A percentile compares a stretch with the other conserved stretches of the same genome.
phyloP scores from a whole-genome alignment of 1,140 invertebrate genomes.

The Reticulitermes speratus region DNA sequence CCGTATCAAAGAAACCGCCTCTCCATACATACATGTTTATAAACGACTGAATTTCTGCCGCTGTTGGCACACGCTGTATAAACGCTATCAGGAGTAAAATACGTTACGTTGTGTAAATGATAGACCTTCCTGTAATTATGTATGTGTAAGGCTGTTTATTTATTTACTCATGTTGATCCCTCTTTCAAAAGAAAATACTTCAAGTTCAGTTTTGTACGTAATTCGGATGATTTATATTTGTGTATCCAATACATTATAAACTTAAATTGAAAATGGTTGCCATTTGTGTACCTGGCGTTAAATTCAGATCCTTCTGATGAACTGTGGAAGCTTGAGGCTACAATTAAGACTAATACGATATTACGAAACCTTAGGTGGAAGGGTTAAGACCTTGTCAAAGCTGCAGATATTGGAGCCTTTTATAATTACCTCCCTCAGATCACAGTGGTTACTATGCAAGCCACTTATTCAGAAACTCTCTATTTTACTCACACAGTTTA shows the following conservation, averaged over 20 bases:
- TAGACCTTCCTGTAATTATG: background rate
- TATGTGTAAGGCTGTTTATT: background rate
- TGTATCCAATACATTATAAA: background rate
- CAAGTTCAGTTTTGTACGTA: background rate
- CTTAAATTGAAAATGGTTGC: constrained; percentile 8
- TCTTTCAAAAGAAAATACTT: background rate
- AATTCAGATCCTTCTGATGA: background rate
- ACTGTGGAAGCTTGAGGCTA: background rate
- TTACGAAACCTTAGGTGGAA: no score
- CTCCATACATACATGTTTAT: no score
- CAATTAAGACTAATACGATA: background rate
- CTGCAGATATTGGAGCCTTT: background rate
- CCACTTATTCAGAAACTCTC: no score
- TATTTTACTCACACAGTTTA: no score
- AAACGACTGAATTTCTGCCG: no score
- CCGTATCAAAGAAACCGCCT: no score
- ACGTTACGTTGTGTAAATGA: background rate
- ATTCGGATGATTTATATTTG: background rate
- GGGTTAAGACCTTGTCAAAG: no score
- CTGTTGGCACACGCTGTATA: background rate
- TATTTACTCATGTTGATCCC: background rate
- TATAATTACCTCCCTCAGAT: no score
- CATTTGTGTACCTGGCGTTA: background rate
- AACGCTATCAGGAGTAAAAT: background rate
- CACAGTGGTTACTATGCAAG: no score